These are phyloP conservation scores for Accipiter cooperii DNA, from an alignment of 2,113 vertebrate genomes.

Conservation along the genomic window DNA sequence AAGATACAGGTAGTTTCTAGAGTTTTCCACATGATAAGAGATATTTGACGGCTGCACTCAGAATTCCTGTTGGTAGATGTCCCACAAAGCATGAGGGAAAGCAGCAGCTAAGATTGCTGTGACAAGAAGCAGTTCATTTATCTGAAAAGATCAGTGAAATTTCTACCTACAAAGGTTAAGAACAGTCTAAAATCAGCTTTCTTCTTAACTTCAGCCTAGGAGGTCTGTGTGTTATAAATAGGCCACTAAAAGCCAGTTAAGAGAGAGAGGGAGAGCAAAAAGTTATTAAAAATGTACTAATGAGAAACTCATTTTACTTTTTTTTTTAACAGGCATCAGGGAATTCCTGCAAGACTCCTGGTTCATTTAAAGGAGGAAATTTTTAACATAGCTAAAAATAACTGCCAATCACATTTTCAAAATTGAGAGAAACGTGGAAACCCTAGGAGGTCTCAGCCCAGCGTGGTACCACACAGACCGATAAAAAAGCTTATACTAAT, in stretches of 20 bases:
- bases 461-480: not conserved
- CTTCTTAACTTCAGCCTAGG: not conserved
- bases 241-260: constrained; percentile 3
- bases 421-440: not conserved
- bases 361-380: not conserved
- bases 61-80: not conserved
- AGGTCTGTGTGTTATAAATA: not conserved
- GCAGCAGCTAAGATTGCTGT: not conserved
- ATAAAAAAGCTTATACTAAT: not conserved
- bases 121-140: not conserved
- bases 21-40: not conserved
- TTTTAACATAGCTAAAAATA: constrained; percentile 26
- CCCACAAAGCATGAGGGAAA: not conserved
- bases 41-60: not conserved
- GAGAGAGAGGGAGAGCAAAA: not conserved
- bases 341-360: not conserved
- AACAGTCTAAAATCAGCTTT: not conserved
- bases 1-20: not conserved
- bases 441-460: not conserved
- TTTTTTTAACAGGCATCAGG: not conserved
- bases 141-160: not conserved
- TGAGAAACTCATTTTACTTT: not conserved
- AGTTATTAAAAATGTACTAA: constrained; percentile 44
- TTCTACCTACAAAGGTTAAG: not conserved
- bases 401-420: not conserved